Base-by-base conservation (phyloP, 2,888 invertebrate species). In the Mimumesa dahlbomi region DNA sequence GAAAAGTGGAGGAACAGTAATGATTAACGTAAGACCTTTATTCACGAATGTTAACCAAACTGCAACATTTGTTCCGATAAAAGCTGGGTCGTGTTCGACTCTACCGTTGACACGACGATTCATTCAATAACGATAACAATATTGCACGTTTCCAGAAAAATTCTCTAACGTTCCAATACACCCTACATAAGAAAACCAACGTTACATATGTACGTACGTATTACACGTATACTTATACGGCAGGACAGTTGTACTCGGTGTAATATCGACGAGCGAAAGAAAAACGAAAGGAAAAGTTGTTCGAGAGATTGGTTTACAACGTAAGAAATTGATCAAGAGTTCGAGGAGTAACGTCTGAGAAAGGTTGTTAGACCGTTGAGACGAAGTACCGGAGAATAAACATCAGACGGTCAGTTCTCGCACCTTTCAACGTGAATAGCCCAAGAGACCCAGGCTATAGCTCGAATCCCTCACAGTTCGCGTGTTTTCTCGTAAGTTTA, bases 401-500 rank as follows among this genome's bases (percentile, higher is more conserved):
- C 78, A 77, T 82, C 76, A 46, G 65, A 25, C 52, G 73, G 72
- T 52, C 69, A 63, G 68, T 70, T 65, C 71, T 73, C 70, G 67
- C 77, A 68, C 61, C 68, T 77, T 73, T 80, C 77, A 59, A 59
- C 62, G 50, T 36, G 74, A 74, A 80, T 82, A 77, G 77, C 71
- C 71, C 57, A 70, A 68, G n/a, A 75, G 43, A 43, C 43, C 14
- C n/a, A n/a, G 49, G 58, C 59, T 70, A 53, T 52, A 29, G 42
- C 58, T 70, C 63, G 76, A 53, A 73, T 84, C 78, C 72, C 71
- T 77, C 74, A 46, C 56, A 54, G 72, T 68, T 72, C 71, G 69
- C 79, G 77, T 77, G 79, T 75, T 79, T 81, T 69, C 81, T 71
- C 79, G 70, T 73, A 70, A 79, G 79, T 86, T 86, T 83, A 86